Evolutionary conservation across 2,113 vertebrate genomes (phyloP), one percentile per base, ranked within the genome.

Genomic region (Cariama cristata): DNA sequence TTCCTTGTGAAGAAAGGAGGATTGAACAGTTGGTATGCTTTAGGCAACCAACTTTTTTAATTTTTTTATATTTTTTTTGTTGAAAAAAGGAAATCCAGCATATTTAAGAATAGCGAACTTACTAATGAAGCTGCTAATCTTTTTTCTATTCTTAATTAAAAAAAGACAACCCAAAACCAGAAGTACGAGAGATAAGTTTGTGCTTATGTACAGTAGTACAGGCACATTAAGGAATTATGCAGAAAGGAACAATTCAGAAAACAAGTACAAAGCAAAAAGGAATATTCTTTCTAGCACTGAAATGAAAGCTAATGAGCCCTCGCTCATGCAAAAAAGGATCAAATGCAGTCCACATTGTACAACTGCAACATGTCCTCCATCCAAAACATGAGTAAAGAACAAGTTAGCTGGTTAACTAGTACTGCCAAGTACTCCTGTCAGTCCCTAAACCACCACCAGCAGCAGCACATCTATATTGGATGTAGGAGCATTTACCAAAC

Each of bases 101-200:
- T 38, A 66, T 60, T 62, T 88, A 94, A 67, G 45, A 91, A 75
- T 26, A 81, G 33, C 19, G 88, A 88, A 26, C 8, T 67, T 73
- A 64, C 47, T 86, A 81, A 88, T 90, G 86, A 90, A 69, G 20
- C 26, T 90, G 68, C 18, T 95, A 94, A 86, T 94, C 52, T 91
- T 60, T 23, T 22, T 60, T 72, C 40, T 88, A 55, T n/a, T 80
- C 45, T 88, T 86, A 72, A 80, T 59, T 24, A 5, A 33, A 66
- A 69, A 24, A 53, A 45, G 33, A 45, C 20, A 38, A 38, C 38
- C 38, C 38, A 45, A 67, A 67, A 67, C 5, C n/a, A 79, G 21
- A 84, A 90, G 35, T 15, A 84, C 50, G 24, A 79, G 47, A 79
- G 35, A 50, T 9, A 93, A 90, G 26, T 35, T 72, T 87, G 32